Percentiles rank a stretch among this genome's conserved stretches.
Conservation (phyloP, 2,888 invertebrate species). For the Parasteatoda lunata region DNA sequence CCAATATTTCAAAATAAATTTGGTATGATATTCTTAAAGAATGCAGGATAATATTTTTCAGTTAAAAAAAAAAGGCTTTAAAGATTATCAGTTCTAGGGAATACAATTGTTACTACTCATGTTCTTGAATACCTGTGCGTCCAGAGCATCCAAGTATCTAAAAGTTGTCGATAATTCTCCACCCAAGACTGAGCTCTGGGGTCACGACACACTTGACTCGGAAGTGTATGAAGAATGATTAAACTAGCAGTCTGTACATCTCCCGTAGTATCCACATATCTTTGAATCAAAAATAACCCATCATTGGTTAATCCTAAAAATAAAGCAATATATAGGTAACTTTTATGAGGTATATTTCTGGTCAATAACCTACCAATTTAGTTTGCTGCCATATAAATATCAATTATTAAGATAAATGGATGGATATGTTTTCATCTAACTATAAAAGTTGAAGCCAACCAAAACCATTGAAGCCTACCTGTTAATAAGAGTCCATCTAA, state of each 20-base stretch:
- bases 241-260: conserved; percentile 94
- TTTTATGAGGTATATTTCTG: too few relatives aligned
- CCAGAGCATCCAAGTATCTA: conserved; percentile 95
- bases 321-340: neutral
- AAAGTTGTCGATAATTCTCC: conserved; percentile 83
- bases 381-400: too few relatives aligned
- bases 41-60: too few relatives aligned
- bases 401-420: too few relatives aligned
- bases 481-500: conserved; percentile 89
- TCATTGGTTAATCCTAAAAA: conserved; percentile 81
- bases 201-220: conserved; percentile 81
- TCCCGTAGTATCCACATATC: conserved; percentile 88
- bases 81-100: too few relatives aligned
- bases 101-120: too few relatives aligned
- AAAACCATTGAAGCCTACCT: conserved; percentile 72
- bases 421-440: too few relatives aligned
- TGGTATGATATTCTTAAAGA: too few relatives aligned
- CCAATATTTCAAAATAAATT: too few relatives aligned
- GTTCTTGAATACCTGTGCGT: conserved; percentile 72
- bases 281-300: conserved; percentile 87
- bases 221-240: conserved; percentile 85
- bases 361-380: too few relatives aligned
- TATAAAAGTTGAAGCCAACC: too few relatives aligned
- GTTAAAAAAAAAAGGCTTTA: too few relatives aligned
- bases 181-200: conserved; percentile 76